Evolutionary conservation across 2,113 vertebrate species (phyloP), one percentile per base, ranked within the genome.

Genomic region (Prolemur simus): DNA sequence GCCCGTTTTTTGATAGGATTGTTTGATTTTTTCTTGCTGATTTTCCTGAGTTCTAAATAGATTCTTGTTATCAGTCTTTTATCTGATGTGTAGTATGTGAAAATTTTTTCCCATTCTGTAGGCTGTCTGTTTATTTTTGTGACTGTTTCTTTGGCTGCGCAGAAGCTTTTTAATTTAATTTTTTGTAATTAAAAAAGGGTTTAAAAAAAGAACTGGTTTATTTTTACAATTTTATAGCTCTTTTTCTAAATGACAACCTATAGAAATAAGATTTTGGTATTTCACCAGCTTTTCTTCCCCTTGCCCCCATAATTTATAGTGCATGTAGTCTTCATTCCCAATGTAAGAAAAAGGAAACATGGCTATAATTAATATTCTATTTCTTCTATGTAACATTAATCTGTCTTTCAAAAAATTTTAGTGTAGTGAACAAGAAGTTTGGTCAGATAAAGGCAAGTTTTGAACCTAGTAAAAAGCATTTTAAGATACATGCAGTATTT

Each of bases 231-330:
- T 84, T 64, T 66, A 8, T 14, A 85, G 60, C 21, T 82, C 45
- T 87, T 66, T 87, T 84, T 93, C 32, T 81, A 94, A 94, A 52
- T 94, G 54, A 90, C 21, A 93, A 78, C n/a, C 29, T 80, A 81
- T 54, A 91, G 68, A 78, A 94, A 74, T 8, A 68, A 56, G 20
- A 3, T 18, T 91, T 90, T 90, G 54, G 11, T 42, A 78, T 90
- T 73, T 96, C 21, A 76, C 58, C 32, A 90, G 25, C 13, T 82
- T 76, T 92, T 81, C 45, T 87, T 29, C 29, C 23, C 58, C 58
- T 27, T n/a, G 42, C 8, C 18, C 29, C n/a, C 21, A 85, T 56
- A 81, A 95, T 69, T 68, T 68, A 91, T 42, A 93, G 27, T 69
- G 25, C 80, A 7, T 90, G 18, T 60, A 52, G 15, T 93, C 14